Evolutionary conservation across 2,888 invertebrate species (phyloP), one percentile per base, ranked within the genome.

Genomic region (Diarsia mendica): DNA sequence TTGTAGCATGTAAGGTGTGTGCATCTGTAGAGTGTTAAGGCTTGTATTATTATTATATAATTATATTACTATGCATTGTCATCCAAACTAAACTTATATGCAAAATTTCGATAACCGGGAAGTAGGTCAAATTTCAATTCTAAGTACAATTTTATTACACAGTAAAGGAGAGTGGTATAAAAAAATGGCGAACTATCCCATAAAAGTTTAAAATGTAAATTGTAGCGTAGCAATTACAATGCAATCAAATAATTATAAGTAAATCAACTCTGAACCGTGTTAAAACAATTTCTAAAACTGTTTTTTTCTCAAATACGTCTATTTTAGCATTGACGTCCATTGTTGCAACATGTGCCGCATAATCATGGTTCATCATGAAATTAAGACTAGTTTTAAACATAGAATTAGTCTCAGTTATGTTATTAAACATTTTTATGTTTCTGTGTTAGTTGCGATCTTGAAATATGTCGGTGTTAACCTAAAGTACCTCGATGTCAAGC

Each of bases 401-500:
- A 0, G 15, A 55, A 79, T 77, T 79, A n/a, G 76, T 63, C 0
- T 0, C 76, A 18, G 48, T 1, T 0, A n/a, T 15, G 2, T 63
- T 53, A 55, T 55, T 9, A 79, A 55, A 79, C 72, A 79, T 28
- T 55, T 2, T 39, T 49, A 33, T 63, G 72, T 13, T 49, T 13
- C 0, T 5, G 8, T 15, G 28, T 49, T 6, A 3, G 6, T n/a
- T 0, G 9, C 18, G 3, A 11, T 44, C 48, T 11, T 15, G 11
- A 9, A 49, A 44, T 28, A 72, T 79, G 76, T 23, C 28, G 2
- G 76, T 79, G 28, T 44, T 55, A 10, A 9, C 18, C 1, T 72
- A 44, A 79, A 79, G 2, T n/a, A 18, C 3, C 11, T n/a, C 3
- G 44, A 77, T 69, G 48, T 18, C 13, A 28, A n/a, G 10, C 28